These are phyloP conservation scores for Brenthis ino DNA, from an alignment of 2,888 invertebrate genomes.

Conservation along the genomic window DNA sequence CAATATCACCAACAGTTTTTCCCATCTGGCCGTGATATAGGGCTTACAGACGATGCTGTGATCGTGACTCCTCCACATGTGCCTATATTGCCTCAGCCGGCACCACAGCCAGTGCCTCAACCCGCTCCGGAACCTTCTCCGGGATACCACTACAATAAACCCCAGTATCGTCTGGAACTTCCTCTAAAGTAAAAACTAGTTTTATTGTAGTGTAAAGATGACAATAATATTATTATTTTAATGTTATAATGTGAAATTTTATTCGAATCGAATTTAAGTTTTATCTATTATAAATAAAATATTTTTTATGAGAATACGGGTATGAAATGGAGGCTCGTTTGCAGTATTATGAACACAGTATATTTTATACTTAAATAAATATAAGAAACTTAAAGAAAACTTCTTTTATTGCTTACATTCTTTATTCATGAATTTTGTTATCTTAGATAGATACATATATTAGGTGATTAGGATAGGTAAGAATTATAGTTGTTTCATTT, in stretches of 20 bases:
- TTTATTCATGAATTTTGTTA: background rate
- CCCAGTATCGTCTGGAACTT: conserved; percentile 68
- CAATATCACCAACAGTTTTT: conserved; percentile 29
- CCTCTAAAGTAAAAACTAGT: conserved; percentile 61
- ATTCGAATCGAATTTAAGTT: background rate
- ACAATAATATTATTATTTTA: conserved; percentile 4
- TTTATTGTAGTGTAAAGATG: background rate
- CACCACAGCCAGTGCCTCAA: conserved; percentile 46
- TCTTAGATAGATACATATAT: background rate
- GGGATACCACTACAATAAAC: conserved; percentile 71
- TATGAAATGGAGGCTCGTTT: conserved; percentile 32
- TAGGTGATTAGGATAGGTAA: too few relatives aligned
- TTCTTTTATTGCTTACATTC: background rate
- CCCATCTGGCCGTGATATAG: conserved; percentile 65
- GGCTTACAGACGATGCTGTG: conserved; percentile 72
- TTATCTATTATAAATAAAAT: background rate
- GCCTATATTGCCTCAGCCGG: conserved; percentile 52
- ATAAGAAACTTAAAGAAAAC: background rate
- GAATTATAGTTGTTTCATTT: too few relatives aligned
- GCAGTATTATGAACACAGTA: conserved; percentile 28
- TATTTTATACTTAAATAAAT: conserved; percentile 13
- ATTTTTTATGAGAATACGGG: conserved; percentile 23
- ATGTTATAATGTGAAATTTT: background rate
- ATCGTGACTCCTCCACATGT: conserved; percentile 74
- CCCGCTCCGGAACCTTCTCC: conserved; percentile 49